These are phyloP conservation scores for Bufotes viridis DNA, from an alignment of 2,797 vertebrate species.

Conservation along the genomic window DNA sequence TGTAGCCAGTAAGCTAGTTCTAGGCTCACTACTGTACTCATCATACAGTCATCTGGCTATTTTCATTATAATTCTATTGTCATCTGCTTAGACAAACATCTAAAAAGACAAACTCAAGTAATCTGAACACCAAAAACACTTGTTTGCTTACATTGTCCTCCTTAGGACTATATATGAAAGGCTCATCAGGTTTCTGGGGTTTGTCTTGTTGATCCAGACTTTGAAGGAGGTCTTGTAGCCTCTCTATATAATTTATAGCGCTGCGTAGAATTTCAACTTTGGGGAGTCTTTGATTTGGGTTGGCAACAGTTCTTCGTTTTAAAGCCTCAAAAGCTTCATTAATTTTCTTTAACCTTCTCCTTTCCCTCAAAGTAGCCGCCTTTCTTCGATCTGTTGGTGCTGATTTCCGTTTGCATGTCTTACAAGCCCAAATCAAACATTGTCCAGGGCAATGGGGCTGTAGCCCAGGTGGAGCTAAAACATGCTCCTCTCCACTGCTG, in stretches of 20 bases:
- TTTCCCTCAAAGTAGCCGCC: constrained; percentile 93
- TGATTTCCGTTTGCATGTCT: constrained; percentile 94
- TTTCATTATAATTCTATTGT: not conserved
- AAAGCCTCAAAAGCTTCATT: constrained; percentile 98
- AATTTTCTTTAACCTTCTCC: constrained; percentile 95
- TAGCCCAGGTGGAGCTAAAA: constrained; percentile 88
- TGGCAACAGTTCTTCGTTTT: constrained; percentile 92
- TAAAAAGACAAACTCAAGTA: not conserved
- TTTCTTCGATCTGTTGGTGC: constrained; percentile 93
- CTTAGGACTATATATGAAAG: constrained; percentile 77
- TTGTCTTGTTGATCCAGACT: constrained; percentile 90
- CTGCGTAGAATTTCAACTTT: constrained; percentile 98
- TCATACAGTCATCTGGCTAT: not conserved
- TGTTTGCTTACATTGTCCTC: constrained; percentile 73
- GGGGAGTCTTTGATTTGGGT: constrained; percentile 95
- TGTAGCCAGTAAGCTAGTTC: not conserved
- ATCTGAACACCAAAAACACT: constrained; percentile 22
- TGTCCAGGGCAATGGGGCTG: constrained; percentile 92
- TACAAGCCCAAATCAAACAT: constrained; percentile 98
- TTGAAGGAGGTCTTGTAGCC: constrained; percentile 91
- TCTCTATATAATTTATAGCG: constrained; percentile 96
- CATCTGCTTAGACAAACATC: not conserved
- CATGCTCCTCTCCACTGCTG: constrained; percentile 95
- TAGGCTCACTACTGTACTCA: not conserved
- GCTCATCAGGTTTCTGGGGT: constrained; percentile 75